phyloP scores from a whole-genome alignment of 2,797 vertebrate species.

The Sebastolobus alascanus region DNA sequence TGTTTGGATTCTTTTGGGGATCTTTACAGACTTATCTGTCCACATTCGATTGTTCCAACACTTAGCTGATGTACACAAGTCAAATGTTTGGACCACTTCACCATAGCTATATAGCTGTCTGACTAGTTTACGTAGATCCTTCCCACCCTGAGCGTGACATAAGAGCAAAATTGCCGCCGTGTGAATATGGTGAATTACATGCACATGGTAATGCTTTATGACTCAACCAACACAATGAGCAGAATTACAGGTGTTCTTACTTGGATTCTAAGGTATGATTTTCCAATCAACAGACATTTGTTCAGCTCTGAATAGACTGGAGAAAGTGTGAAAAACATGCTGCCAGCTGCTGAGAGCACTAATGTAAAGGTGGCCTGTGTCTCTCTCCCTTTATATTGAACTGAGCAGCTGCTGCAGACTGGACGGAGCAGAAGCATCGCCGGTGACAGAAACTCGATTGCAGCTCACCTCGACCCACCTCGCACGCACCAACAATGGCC shows the following conservation, averaged over 20 bases:
- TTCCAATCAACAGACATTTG: background rate
- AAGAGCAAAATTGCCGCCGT: no score
- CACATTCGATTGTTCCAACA: no score
- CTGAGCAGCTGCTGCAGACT: constrained; percentile 36
- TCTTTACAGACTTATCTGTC: no score
- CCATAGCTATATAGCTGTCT: no score
- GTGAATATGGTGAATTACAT: background rate
- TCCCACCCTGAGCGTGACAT: no score
- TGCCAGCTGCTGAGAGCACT: constrained; percentile 1
- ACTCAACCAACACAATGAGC: background rate
- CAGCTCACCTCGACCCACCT: constrained; percentile 43
- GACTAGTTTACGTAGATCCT: no score
- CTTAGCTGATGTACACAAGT: no score
- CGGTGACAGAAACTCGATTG: constrained; percentile 47
- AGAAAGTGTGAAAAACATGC: constrained; percentile 5
- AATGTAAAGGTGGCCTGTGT: background rate
- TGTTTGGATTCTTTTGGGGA: no score
- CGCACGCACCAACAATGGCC: constrained; percentile 31
- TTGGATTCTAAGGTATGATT: background rate
- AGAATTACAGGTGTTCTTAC: constrained; percentile 6
- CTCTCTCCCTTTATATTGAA: constrained; percentile 28
- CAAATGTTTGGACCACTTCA: no score
- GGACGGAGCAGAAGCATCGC: constrained; percentile 21
- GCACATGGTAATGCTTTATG: background rate
- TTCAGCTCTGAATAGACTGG: background rate